Percentiles rank a stretch among this genome's conserved stretches.
Conservation (phyloP, 2,113 vertebrate genomes). For the Limnothrissa miodon region DNA sequence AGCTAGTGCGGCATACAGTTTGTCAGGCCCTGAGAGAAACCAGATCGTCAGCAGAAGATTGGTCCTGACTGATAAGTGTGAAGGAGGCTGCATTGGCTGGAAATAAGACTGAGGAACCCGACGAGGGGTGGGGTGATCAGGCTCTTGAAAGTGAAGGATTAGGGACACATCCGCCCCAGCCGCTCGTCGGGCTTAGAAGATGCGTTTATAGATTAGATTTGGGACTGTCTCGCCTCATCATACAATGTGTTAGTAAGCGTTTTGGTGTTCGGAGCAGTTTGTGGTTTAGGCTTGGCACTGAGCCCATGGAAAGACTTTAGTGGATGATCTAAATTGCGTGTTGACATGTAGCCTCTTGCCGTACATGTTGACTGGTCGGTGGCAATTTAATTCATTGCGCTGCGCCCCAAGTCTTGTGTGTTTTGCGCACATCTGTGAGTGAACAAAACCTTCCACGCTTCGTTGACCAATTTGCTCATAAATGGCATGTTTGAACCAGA, state of each 20-base stretch:
- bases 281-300: background rate
- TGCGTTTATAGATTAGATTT: conserved; percentile 51
- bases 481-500: conserved; percentile 5
- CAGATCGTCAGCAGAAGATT: conserved; percentile 91
- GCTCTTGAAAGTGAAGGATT: conserved; percentile 52
- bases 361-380: background rate
- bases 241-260: background rate
- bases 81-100: conserved; percentile 70
- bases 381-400: background rate
- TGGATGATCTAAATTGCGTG: background rate
- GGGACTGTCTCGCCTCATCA: conserved; percentile 20
- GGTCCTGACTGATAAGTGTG: conserved; percentile 91
- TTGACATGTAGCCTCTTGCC: background rate
- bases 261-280: background rate
- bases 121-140: background rate
- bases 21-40: conserved; percentile 92
- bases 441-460: background rate
- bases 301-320: background rate
- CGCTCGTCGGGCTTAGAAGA: conserved; percentile 45
- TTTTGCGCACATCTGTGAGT: background rate
- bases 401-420: background rate
- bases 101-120: conserved; percentile 55
- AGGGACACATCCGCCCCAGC: conserved; percentile 52
- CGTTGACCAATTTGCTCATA: background rate
- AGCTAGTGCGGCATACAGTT: conserved; percentile 91